Base-by-base conservation (phyloP, 2,888 invertebrate genomes). In the Sussaba pulchella region DNA sequence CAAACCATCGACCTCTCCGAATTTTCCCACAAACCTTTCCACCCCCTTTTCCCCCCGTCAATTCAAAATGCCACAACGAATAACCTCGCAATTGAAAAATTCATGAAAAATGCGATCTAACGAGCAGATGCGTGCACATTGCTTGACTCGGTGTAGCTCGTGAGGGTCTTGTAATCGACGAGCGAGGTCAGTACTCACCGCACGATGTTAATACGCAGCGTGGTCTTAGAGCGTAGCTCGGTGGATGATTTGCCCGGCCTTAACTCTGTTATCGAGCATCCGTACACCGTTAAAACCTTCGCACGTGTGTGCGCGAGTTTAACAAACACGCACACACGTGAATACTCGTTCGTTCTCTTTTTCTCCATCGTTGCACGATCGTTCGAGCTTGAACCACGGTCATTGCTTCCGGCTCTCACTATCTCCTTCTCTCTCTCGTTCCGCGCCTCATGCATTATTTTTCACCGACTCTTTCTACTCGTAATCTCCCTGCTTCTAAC, bases 301-400 rank as follows among this genome's bases (percentile, higher is more conserved):
- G 61, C 12, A 21, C 39, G 31, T 41, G 21, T 21, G 21, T 39
- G 17, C 19, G 26, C 17, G n/a, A 14, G 14, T 57, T 2, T 57
- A n/a, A 41, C 41, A 24, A 50, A n/a, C 2, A 47, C 14, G 24
- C 36, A 24, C 66, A 14, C 50, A 26, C 17, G 1, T 19, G 39
- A 61, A 43, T 67, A 19, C 75, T 66, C 66, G 66, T 67, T 64
- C 66, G 75, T 71, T 80, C 79, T 66, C 71, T 39, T 78, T 81
- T 79, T 43, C 61, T 43, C 73, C 77, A 84, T 82, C 82, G 82
- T 69, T 36, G 57, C 72, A 83, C 74, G 81, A 85, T 85, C 83
- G 83, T 85, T 84, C 77, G 63, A 77, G 77, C 73, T 77, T 73
- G 66, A 80, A 66, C 75, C 75, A 80, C 52, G 79, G 79, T 80